Evolutionary conservation across 1,140 invertebrate species (phyloP), one percentile per base, ranked within the genome.

Genomic region (Coelopa frigida): DNA sequence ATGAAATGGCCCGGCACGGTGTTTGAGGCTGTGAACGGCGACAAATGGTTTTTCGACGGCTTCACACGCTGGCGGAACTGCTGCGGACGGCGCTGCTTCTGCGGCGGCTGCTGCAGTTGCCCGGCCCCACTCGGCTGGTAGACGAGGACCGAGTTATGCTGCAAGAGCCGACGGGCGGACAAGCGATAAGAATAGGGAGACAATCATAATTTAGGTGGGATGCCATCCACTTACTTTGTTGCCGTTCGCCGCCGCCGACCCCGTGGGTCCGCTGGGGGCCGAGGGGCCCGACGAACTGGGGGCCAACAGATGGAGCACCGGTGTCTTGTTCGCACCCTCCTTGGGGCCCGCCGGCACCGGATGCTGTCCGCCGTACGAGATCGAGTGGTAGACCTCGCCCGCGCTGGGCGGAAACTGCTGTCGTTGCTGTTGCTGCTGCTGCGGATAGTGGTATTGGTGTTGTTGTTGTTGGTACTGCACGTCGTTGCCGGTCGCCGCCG

Each of bases 21-120:
- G 51, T 68, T 70, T 45, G 60, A 55, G 40, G 66, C 49, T 55
- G 58, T 61, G 58, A 68, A 68, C 54, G 66, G 67, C 49, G 67
- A 65, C 59, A 59, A 61, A 60, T 62, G 61, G 62, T 61, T 51
- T 67, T 65, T 67, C 56, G 62, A 66, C 61, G 60, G 58, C 53
- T 66, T 66, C 39, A 46, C 54, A 20, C 59, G 62, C 31, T 60
- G 60, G 39, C 55, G 53, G 17, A 45, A 54, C 27, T 49, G 41
- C 18, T 53, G 44, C 35, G 48, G 38, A 24, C 52, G 38, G 24
- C 50, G 18, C 48, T 56, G 57, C 17, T 45, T 53, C 33, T 56
- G 49, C 8, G 53, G 45, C 31, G 43, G 48, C 8, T 51, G 52
- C 7, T 29, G n/a, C n/a, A n/a, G n/a, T n/a, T n/a, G n/a, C n/a